Evolutionary conservation across 2,888 invertebrate species (phyloP), one percentile per base, ranked within the genome.

Genomic region (Eupithecia exiguata): DNA sequence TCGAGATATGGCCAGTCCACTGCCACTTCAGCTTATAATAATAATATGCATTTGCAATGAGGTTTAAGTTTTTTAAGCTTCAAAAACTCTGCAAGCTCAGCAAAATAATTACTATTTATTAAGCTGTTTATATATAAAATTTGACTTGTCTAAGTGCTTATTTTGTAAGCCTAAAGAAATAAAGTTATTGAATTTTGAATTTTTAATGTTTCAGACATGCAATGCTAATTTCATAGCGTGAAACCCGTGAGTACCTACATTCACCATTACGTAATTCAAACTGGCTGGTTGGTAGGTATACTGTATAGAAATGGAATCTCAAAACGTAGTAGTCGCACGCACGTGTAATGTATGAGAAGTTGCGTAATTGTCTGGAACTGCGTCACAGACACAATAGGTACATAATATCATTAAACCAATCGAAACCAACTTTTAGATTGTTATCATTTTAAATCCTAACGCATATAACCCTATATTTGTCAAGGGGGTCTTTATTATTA

Each of bases 381-480:
- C 58, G 58, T 58, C 58, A 58, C 12, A 58, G 53, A 53, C 21
- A 58, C 1, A 58, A 58, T 58, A 58, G 58, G 53, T 21, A n/a
- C 21, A 53, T n/a, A 53, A 21, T 49, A 49, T 1, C 7, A 30
- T 30, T 4, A 30, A 30, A 4, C 3, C n/a, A 3, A 43, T 43
- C 3, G n/a, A 49, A 49, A 49, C 53, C 53, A 53, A 21, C 10
- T 53, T 21, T 21, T 49, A n/a, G 18, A n/a, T n/a, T 9, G n/a
- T 3, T n/a, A 49, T 49, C 7, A 49, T n/a, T 49, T 49, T 49
- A 49, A 49, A n/a, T 7, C 46, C 18, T 1, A 1, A 40, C 40
- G 40, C 40, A 40, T 12, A 40, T 40, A 40, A 12, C 12, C 40
- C 40, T 16, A 16, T 5, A 43, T 5, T 43, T 43, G 40, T 40